phyloP scores from a whole-genome alignment of 30 jellyfish, hydroid and myxozoan genomes.

The Chrysaora quinquecirrha region DNA sequence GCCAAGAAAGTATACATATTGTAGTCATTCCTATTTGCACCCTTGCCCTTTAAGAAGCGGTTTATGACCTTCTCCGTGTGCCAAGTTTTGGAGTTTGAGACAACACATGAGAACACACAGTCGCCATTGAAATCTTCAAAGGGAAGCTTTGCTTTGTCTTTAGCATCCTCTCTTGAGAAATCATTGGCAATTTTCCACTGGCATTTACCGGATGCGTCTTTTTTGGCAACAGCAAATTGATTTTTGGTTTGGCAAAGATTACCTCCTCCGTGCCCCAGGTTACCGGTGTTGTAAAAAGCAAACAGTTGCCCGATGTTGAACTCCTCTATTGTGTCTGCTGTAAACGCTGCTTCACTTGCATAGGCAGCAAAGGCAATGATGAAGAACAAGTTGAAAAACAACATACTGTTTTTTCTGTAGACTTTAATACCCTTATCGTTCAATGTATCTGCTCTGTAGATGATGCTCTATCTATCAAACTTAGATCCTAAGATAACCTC shows the following conservation, averaged over 20 bases:
- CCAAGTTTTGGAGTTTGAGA: background rate
- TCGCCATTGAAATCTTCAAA: background rate
- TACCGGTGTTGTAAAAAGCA: background rate
- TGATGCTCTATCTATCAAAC: too few species aligned
- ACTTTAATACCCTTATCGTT: too few species aligned
- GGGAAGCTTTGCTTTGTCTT: background rate
- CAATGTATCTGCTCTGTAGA: too few species aligned
- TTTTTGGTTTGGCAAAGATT: background rate
- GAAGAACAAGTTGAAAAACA: background rate
- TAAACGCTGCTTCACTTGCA: background rate
- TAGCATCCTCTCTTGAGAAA: background rate
- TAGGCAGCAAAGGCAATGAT: background rate
- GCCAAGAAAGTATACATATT: background rate
- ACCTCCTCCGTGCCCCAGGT: too few species aligned
- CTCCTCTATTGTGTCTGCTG: background rate
- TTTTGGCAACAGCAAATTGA: slow-evolving; percentile 2
- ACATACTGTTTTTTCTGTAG: too few species aligned
- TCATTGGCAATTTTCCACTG: background rate
- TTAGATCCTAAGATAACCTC: too few species aligned
- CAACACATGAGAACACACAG: background rate
- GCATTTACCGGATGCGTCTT: background rate
- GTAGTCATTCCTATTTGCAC: background rate
- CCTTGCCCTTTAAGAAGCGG: background rate
- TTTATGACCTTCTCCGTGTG: slow-evolving; percentile 6
- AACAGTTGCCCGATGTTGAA: slow-evolving; percentile 13